Conservation (phyloP, 2,797 vertebrate genomes). For the Chloroceryle amazona region DNA sequence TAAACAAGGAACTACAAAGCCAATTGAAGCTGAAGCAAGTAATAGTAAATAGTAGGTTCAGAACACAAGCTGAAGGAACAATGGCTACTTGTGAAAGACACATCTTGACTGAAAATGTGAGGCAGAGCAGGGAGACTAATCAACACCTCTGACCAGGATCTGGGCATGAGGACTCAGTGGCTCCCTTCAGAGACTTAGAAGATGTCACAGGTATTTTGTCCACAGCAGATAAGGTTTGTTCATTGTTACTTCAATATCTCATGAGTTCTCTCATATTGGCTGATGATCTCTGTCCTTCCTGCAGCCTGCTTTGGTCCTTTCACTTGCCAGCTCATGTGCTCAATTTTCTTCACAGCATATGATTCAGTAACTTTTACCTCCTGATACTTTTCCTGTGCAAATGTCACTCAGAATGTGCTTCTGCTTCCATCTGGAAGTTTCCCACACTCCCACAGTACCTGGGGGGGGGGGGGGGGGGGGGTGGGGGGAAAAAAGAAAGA, state of each 20-base stretch:
- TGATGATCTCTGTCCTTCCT: background rate
- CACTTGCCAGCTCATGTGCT: background rate
- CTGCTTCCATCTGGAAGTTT: background rate
- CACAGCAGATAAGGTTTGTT: background rate
- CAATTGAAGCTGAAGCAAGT: background rate
- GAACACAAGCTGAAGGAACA: background rate
- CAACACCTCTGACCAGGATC: background rate
- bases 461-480: accelerated
- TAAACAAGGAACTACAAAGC: background rate
- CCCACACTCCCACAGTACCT: background rate
- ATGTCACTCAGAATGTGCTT: background rate
- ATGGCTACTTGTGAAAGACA: background rate
- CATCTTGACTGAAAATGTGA: background rate
- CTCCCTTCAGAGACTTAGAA: background rate
- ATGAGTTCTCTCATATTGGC: background rate
- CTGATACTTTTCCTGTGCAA: background rate
- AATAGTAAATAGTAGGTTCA: background rate
- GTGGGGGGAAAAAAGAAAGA: too few relatives aligned
- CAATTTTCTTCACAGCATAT: background rate
- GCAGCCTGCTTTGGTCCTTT: background rate
- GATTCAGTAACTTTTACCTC: background rate
- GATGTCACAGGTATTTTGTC: background rate
- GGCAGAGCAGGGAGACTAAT: background rate
- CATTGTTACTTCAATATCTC: background rate
- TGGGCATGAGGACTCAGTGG: background rate